Percentiles rank a stretch among this genome's conserved stretches.
These are phyloP conservation scores for Florisuga fusca DNA, from an alignment of 2,797 vertebrate genomes.

Conservation along the genomic window DNA sequence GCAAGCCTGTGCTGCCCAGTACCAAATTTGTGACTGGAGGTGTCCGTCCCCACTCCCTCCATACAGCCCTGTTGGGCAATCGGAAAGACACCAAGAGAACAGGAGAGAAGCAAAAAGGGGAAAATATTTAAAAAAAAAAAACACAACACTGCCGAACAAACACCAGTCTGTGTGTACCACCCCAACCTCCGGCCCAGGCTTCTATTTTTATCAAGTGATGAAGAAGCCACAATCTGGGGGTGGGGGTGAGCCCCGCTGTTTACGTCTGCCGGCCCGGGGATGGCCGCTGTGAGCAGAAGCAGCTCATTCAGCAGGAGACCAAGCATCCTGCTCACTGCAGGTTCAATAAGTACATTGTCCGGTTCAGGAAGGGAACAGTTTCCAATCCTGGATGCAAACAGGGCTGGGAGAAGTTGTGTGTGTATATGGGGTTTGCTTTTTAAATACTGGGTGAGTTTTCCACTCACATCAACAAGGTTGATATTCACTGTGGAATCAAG, in stretches of 20 bases:
- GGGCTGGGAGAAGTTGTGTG: neutral
- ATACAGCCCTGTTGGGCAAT: conserved; percentile 22
- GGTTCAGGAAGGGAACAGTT: conserved; percentile 56
- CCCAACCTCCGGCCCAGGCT: neutral
- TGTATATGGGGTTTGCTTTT: neutral
- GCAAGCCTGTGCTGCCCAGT: fast-evolving
- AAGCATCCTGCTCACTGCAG: conserved; percentile 40
- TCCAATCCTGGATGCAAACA: conserved; percentile 44
- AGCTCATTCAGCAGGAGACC: conserved; percentile 53
- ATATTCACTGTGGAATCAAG: neutral
- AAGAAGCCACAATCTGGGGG: conserved; percentile 52
- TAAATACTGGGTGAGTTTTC: neutral
- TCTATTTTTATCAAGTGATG: conserved; percentile 76
- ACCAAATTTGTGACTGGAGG: fast-evolving
- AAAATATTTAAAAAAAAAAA: conserved; percentile 27
- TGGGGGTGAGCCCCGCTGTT: conserved; percentile 63
- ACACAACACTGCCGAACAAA: conserved; percentile 42
- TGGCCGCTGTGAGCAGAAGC: conserved; percentile 68
- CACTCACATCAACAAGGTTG: neutral
- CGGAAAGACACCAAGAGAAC: conserved; percentile 59
- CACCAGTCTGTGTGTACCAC: conserved; percentile 20
- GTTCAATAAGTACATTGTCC: conserved; percentile 79
- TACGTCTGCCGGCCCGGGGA: conserved; percentile 64
- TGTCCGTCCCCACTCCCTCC: neutral
- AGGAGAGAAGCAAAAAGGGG: conserved; percentile 5